A percentile compares a stretch with the other conserved stretches of the same genome.
These are phyloP conservation scores for Cyprinodon brontotheroides DNA, from an alignment of 2,113 vertebrate species.

Conservation along the genomic window DNA sequence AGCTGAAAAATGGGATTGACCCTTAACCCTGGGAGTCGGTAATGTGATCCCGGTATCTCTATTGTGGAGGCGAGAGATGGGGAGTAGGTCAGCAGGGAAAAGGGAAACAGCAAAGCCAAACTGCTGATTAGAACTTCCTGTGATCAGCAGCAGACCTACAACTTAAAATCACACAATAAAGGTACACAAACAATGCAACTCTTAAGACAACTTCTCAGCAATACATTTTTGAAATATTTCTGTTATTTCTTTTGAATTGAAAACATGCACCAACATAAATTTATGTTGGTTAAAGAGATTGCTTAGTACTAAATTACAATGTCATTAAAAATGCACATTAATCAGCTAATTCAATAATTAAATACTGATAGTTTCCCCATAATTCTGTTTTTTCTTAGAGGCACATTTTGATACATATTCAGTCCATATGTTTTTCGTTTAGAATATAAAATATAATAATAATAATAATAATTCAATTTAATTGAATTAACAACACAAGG, in stretches of 20 bases:
- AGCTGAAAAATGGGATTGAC: constrained; percentile 77
- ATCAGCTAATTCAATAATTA: too few species aligned
- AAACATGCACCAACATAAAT: not conserved
- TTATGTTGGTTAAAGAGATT: too few species aligned
- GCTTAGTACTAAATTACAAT: too few species aligned
- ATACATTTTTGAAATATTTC: not conserved
- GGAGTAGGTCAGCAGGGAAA: constrained; percentile 56
- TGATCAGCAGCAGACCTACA: constrained; percentile 46
- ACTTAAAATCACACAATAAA: constrained; percentile 20
- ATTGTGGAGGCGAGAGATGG: constrained; percentile 57
- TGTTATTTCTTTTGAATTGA: not conserved
- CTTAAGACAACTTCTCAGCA: not conserved
- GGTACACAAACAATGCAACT: not conserved
- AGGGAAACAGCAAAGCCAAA: constrained; percentile 51
- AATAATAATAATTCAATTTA: too few species aligned
- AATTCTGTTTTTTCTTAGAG: too few species aligned
- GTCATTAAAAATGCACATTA: too few species aligned
- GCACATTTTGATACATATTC: too few species aligned
- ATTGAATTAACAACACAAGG: too few species aligned
- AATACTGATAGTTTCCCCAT: too few species aligned
- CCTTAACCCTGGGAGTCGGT: constrained; percentile 61
- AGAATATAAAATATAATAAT: too few species aligned
- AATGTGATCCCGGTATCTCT: constrained; percentile 75
- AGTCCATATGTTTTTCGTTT: too few species aligned
- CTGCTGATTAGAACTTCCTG: constrained; percentile 74